Evolutionary conservation across 2,113 vertebrate species (phyloP).

Genomic region (Thoracochromis brauschi): DNA sequence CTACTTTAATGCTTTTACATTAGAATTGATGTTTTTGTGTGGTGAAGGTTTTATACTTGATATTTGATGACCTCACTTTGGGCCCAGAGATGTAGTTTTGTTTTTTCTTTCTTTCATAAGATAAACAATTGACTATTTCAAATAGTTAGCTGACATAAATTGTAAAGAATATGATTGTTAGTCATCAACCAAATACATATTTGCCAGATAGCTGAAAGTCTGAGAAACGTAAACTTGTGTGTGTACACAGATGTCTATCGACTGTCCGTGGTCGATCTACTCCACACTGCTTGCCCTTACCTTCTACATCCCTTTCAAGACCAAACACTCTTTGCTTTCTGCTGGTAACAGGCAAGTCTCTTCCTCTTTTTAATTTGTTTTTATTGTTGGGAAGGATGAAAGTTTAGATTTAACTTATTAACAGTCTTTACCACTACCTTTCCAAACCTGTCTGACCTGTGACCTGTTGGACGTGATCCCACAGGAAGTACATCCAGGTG

Average conservation of each 20-base stretch:
- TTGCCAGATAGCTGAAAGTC: not conserved
- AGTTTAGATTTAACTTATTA: not conserved
- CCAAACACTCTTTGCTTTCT: conserved; percentile 86
- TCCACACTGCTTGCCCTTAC: conserved; percentile 91
- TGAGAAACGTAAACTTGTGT: not conserved
- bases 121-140: not conserved
- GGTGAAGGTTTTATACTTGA: not conserved
- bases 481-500: conserved; percentile 93
- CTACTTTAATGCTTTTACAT: not conserved
- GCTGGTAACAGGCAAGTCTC: conserved; percentile 81
- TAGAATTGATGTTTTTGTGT: not conserved
- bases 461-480: not conserved
- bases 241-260: conserved; percentile 85
- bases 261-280: conserved; percentile 98
- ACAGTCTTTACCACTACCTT: not conserved
- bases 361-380: not conserved
- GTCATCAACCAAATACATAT: not conserved
- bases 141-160: not conserved
- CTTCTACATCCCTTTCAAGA: conserved; percentile 91
- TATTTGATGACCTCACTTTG: not conserved
- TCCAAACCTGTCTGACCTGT: not conserved
- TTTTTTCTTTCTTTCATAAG: not conserved
- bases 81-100: not conserved
- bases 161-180: not conserved
- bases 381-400: not conserved